phyloP scores from a whole-genome alignment of 1,140 invertebrate species.

The Daktulosphaira vitifoliae region DNA sequence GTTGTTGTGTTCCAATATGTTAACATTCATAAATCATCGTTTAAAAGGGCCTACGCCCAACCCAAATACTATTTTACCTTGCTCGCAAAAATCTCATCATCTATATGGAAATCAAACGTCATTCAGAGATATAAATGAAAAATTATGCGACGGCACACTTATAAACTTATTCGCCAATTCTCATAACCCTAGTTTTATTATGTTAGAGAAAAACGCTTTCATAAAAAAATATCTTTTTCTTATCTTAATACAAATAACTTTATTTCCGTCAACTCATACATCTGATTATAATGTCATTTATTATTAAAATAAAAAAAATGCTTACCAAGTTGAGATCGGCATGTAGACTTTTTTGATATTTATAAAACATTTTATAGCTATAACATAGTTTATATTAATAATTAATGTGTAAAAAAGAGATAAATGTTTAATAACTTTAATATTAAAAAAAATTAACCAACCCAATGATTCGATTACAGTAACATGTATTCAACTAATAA shows the following conservation, averaged over 20 bases:
- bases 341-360: too few species aligned
- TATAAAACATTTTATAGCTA: too few species aligned
- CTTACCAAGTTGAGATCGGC: too few species aligned
- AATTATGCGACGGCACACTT: conserved; percentile 25
- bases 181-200: neutral
- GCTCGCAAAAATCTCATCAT: conserved; percentile 30
- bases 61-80: conserved; percentile 17
- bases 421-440: too few species aligned
- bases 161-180: neutral
- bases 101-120: conserved; percentile 33
- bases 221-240: neutral
- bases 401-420: too few species aligned
- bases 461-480: too few species aligned
- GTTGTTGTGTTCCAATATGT: conserved; percentile 34
- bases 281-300: conserved; percentile 17
- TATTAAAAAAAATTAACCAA: too few species aligned
- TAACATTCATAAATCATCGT: conserved; percentile 34
- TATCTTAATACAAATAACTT: conserved; percentile 20
- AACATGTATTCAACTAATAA: too few species aligned
- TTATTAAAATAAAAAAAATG: conserved; percentile 5
- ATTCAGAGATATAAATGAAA: conserved; percentile 32
- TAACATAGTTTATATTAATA: too few species aligned
- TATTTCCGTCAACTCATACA: neutral
- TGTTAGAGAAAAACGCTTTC: neutral
- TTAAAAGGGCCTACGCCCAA: conserved; percentile 16